These are phyloP conservation scores for Eleutherodactylus coqui DNA, from an alignment of 2,797 vertebrate genomes.

Conservation along the genomic window DNA sequence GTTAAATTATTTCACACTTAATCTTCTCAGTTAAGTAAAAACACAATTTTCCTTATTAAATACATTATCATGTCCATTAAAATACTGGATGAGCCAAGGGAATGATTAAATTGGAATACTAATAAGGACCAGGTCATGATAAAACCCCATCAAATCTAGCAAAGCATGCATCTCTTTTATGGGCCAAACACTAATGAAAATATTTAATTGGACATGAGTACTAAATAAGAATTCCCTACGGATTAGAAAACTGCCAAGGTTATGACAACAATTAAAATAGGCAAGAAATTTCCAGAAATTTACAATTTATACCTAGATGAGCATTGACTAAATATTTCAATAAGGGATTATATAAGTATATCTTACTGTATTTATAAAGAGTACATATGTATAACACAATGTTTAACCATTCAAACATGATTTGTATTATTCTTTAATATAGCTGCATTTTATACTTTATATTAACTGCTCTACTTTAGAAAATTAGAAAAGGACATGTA, in stretches of 20 bases:
- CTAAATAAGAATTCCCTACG: conserved; percentile 54
- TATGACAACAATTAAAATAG: conserved; percentile 47
- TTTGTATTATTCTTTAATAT: too few species aligned
- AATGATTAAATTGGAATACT: conserved; percentile 54
- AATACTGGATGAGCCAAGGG: conserved; percentile 51
- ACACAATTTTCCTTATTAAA: conserved; percentile 49
- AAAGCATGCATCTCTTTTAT: conserved; percentile 54
- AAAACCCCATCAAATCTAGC: conserved; percentile 55
- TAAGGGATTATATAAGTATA: neutral
- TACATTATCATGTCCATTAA: conserved; percentile 49
- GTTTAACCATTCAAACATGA: neutral
- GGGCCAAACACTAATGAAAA: conserved; percentile 52
- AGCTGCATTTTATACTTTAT: too few species aligned
- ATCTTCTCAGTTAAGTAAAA: conserved; percentile 40
- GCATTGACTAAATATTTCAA: neutral
- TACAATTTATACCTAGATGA: neutral
- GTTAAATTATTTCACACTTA: conserved; percentile 18
- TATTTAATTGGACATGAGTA: conserved; percentile 56
- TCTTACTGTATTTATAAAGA: too few species aligned
- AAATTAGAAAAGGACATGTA: too few species aligned
- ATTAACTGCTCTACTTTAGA: too few species aligned
- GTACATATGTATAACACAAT: neutral
- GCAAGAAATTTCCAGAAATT: neutral
- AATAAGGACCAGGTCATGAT: conserved; percentile 55
- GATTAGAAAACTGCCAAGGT: conserved; percentile 48